These are phyloP conservation scores for Euborellia annulipes DNA, from an alignment of 1,140 invertebrate species.

Conservation along the genomic window DNA sequence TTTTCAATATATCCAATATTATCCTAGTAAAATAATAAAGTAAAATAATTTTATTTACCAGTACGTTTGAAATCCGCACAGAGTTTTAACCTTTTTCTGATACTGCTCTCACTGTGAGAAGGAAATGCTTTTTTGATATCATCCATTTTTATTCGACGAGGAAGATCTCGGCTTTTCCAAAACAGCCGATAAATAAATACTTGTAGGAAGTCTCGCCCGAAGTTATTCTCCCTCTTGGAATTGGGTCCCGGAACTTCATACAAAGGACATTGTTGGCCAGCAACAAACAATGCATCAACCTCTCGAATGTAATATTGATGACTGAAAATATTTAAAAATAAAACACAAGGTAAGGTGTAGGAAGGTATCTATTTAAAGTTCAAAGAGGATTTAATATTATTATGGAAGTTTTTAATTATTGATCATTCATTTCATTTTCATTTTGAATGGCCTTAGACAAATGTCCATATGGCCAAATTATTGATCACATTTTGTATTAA, in stretches of 20 bases:
- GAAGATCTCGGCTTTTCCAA: slow-evolving; percentile 43
- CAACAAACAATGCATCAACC: slow-evolving; percentile 38
- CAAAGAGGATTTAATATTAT: too few relatives aligned
- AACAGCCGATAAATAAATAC: slow-evolving; percentile 56
- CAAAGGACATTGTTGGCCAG: slow-evolving; percentile 48
- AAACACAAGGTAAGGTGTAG: too few relatives aligned
- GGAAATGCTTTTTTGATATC: slow-evolving; percentile 51
- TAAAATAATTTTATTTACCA: slow-evolving; percentile 25
- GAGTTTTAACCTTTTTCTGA: slow-evolving; percentile 48
- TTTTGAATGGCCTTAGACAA: too few relatives aligned
- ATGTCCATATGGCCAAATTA: too few relatives aligned
- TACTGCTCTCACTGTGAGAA: slow-evolving; percentile 43
- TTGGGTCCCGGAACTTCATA: slow-evolving; percentile 56
- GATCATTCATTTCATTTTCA: too few relatives aligned
- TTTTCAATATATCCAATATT: too few relatives aligned
- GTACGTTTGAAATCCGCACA: slow-evolving; percentile 56
- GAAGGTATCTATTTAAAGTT: too few relatives aligned
- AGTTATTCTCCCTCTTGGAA: slow-evolving; percentile 53
- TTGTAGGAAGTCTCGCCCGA: slow-evolving; percentile 52
- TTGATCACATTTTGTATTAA: too few relatives aligned
- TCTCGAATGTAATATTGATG: slow-evolving; percentile 41
- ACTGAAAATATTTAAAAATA: slow-evolving; percentile 13
- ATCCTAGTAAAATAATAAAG: too few relatives aligned
- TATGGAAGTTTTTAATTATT: too few relatives aligned
- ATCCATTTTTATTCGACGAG: slow-evolving; percentile 48